phyloP scores from a whole-genome alignment of 2,797 vertebrate genomes.

The Mormyrus hasselquistii region DNA sequence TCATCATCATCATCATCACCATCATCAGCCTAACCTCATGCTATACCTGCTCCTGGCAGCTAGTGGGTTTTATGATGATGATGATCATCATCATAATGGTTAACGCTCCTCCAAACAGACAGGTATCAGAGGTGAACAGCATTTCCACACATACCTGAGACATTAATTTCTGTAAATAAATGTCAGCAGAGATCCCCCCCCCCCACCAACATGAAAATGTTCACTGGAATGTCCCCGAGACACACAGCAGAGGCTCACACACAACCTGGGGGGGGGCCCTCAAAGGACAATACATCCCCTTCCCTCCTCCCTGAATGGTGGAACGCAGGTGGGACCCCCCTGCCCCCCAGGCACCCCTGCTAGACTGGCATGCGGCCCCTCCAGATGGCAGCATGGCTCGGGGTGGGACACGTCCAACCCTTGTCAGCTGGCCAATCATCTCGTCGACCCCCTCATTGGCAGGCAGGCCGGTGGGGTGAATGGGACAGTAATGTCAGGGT shows the following conservation, averaged over 20 bases:
- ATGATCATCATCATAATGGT: background rate
- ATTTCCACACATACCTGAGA: background rate
- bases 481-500: background rate
- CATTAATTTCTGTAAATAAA: background rate
- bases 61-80: background rate
- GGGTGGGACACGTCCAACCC: background rate
- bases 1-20: background rate
- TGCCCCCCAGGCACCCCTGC: background rate
- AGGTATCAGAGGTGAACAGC: background rate
- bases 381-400: background rate
- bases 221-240: background rate
- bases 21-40: background rate
- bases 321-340: background rate
- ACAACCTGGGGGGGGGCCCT: background rate
- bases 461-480: background rate
- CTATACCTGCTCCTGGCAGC: background rate
- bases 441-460: background rate
- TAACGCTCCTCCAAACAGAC: background rate
- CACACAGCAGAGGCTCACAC: background rate
- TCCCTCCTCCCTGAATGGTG: background rate
- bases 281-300: background rate
- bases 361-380: background rate
- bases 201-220: background rate
- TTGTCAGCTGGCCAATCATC: background rate
- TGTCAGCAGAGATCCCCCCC: background rate